These are phyloP conservation scores for Mus spicilegus DNA, from an alignment of 2,113 vertebrate species.

Conservation along the genomic window DNA sequence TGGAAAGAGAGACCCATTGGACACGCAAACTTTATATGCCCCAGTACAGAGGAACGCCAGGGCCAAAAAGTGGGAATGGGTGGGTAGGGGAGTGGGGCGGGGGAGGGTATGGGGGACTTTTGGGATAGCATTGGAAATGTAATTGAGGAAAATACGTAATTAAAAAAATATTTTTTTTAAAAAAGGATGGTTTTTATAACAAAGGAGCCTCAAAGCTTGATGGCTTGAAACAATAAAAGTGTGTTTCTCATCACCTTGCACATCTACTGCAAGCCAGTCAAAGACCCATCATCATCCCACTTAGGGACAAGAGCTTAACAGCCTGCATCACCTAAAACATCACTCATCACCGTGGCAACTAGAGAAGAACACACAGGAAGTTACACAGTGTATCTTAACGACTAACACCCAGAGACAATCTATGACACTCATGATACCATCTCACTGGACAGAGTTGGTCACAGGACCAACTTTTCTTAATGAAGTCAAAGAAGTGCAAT, in stretches of 20 bases:
- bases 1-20: no score
- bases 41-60: no score
- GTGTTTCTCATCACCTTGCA: neutral
- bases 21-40: no score
- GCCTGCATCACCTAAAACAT: neutral
- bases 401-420: neutral
- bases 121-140: no score
- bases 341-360: neutral
- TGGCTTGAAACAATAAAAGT: constrained; percentile 6
- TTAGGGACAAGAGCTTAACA: neutral
- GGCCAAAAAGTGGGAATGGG: no score
- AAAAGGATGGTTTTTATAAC: neutral
- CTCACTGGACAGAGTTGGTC: neutral
- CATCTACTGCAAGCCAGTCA: neutral
- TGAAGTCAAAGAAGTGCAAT: neutral
- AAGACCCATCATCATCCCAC: neutral
- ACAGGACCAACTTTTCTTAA: neutral
- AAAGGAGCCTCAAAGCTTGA: neutral
- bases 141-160: no score
- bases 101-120: no score
- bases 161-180: no score
- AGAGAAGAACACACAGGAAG: neutral
- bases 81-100: no score
- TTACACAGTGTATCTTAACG: neutral
- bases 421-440: neutral